These are phyloP conservation scores for Ochotona princeps DNA, from an alignment of 2,113 vertebrate genomes.

Conservation along the genomic window DNA sequence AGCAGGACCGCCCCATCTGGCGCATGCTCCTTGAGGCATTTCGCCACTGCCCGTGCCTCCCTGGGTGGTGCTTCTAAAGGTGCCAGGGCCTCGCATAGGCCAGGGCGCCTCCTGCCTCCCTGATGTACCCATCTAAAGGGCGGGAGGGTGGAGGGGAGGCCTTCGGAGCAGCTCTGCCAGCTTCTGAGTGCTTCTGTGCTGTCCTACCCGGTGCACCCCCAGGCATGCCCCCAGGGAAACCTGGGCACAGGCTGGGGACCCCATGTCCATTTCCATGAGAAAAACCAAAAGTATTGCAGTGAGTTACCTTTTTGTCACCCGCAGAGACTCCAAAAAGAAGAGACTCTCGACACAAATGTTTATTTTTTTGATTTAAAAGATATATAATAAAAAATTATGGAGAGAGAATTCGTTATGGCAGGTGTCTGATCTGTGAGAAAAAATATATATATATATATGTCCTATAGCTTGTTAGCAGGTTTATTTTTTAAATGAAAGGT, in stretches of 20 bases:
- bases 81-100: constrained; percentile 63
- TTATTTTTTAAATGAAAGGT: constrained; percentile 84
- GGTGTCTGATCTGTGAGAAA: constrained; percentile 77
- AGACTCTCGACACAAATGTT: constrained; percentile 75
- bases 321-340: constrained; percentile 60
- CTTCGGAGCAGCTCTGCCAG: not conserved
- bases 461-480: constrained; percentile 82
- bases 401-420: constrained; percentile 74
- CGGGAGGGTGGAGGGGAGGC: not conserved
- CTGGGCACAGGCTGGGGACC: constrained; percentile 51
- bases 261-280: constrained; percentile 52
- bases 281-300: constrained; percentile 74
- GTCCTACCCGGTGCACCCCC: not conserved
- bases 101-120: not conserved
- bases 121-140: not conserved
- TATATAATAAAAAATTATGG: constrained; percentile 71
- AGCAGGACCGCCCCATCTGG: not conserved
- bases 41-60: constrained; percentile 35
- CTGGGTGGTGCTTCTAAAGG: constrained; percentile 60
- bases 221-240: not conserved
- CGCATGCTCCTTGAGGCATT: constrained; percentile 46
- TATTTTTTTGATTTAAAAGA: constrained; percentile 83
- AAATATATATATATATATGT: constrained; percentile 77
- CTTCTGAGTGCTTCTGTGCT: constrained; percentile 43
- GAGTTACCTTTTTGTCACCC: constrained; percentile 59